Base-by-base conservation (phyloP, 2,797 vertebrate species). In the Syngnathus acus region DNA sequence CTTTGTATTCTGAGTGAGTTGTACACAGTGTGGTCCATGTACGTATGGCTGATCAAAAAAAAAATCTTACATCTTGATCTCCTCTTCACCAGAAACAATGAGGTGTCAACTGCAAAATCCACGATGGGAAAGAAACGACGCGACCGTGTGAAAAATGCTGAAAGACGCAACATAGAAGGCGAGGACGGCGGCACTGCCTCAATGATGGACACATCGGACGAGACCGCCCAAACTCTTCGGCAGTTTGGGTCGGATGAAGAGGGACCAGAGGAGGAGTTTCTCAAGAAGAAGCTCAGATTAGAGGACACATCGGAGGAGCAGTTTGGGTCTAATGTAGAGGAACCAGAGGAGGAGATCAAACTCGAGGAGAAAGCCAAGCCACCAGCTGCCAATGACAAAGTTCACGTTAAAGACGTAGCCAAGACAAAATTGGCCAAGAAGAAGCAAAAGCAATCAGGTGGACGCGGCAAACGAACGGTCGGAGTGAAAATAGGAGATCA, bases 1-100 rank as follows among this genome's bases (percentile, higher is more conserved):
- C 94, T 0, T 37, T 96, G 1, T 92, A 90, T 68, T 65, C 77
- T 7, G 78, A 81, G 93, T 94, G 73, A 84, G 93, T 91, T 67
- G 39, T 32, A 17, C 6, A 10, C 19, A 16, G 47, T 42, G 21
- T 0, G 7, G 1, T 26, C 43, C n/a, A 43, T n/a, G 23, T 59
- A 16, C 4, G 2, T 23, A 21, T 6, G 1, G 1, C 16, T 57
- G 4, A 17, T 43, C 5, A 32, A 4, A 32, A 32, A 32, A 32
- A 32, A 9, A 4, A 39, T 38, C 6, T 61, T 19, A 38, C 3
- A 17, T 13, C 1, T 9, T 45, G 21, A 2, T 68, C 1, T 77
- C 6, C 47, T 11, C 62, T 68, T 84, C 55, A 77, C 67, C 71
- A 88, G 82, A 7, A 78, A 82, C 4, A 64, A 83, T 58, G 81